Evolutionary conservation across 1,140 invertebrate genomes (phyloP).

Genomic region (Drosophila leontia): DNA sequence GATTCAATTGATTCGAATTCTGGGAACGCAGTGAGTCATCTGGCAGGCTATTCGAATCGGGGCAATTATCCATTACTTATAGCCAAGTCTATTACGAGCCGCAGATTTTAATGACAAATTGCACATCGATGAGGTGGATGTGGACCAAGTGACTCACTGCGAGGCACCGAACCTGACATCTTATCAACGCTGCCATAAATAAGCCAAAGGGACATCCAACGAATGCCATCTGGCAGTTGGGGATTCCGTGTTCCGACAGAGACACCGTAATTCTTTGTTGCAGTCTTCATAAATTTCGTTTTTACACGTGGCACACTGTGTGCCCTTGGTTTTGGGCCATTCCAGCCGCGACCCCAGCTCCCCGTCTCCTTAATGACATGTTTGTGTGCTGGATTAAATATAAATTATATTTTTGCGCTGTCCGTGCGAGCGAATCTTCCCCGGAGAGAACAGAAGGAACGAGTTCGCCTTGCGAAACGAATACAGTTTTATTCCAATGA

Average conservation of each 20-base stretch:
- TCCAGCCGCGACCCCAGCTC: not conserved
- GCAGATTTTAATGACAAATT: constrained; percentile 61
- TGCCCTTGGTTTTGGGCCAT: constrained; percentile 19
- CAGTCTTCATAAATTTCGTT: constrained; percentile 79
- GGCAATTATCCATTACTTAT: constrained; percentile 16
- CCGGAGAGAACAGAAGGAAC: constrained; percentile 21
- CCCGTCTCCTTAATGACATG: constrained; percentile 66
- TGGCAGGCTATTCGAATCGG: constrained; percentile 57
- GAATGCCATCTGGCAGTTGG: constrained; percentile 30
- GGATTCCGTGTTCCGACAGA: constrained; percentile 23
- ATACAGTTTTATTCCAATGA: constrained; percentile 63
- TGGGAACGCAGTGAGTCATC: constrained; percentile 63
- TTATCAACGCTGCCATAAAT: constrained; percentile 73
- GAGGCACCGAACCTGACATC: constrained; percentile 47
- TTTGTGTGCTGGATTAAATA: constrained; percentile 77
- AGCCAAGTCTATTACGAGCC: constrained; percentile 41
- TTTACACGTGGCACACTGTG: constrained; percentile 60
- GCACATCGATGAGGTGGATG: constrained; percentile 36
- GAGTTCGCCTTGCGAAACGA: constrained; percentile 52
- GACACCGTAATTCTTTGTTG: constrained; percentile 70
- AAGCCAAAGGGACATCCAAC: constrained; percentile 47
- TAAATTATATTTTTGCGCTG: constrained; percentile 73
- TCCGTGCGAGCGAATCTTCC: constrained; percentile 17
- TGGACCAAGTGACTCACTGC: constrained; percentile 61
- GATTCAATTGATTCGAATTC: constrained; percentile 57